phyloP scores from a whole-genome alignment of 2,797 vertebrate species.

The Artibeus jamaicensis region DNA sequence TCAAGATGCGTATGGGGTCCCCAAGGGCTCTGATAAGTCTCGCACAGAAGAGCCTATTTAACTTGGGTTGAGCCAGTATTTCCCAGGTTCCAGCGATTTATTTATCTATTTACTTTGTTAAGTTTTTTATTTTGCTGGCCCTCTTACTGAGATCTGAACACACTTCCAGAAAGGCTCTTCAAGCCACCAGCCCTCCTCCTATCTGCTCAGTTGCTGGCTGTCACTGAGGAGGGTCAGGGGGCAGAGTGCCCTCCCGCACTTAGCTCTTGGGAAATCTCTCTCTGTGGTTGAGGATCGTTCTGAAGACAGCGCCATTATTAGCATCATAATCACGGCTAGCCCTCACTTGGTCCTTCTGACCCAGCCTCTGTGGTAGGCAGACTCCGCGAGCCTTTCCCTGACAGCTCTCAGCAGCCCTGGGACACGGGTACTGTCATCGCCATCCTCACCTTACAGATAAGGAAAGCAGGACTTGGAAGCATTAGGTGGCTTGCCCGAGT shows the following conservation, averaged over 20 bases:
- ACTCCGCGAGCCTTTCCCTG: background rate
- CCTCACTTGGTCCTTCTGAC: background rate
- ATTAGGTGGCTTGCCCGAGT: background rate
- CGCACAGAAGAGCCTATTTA: background rate
- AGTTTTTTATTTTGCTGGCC: too few species aligned
- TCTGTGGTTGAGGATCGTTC: background rate
- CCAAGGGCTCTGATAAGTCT: background rate
- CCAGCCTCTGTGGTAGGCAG: background rate
- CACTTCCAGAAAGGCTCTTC: background rate
- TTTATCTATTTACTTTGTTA: too few species aligned
- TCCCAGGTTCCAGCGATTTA: background rate
- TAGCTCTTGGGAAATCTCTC: background rate
- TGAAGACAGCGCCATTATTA: background rate
- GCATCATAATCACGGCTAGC: background rate
- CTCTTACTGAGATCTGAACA: background rate
- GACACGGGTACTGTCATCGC: fast-evolving
- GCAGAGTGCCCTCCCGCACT: background rate
- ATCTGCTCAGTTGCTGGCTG: background rate
- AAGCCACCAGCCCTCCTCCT: background rate
- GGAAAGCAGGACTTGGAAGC: background rate
- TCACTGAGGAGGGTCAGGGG: background rate
- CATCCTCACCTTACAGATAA: background rate
- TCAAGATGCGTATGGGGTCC: background rate
- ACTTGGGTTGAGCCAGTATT: background rate
- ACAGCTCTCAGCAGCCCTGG: background rate